Percentiles rank a stretch among this genome's conserved stretches.
Conservation (phyloP, 2,113 vertebrate genomes). For the Paratilapia polleni region DNA sequence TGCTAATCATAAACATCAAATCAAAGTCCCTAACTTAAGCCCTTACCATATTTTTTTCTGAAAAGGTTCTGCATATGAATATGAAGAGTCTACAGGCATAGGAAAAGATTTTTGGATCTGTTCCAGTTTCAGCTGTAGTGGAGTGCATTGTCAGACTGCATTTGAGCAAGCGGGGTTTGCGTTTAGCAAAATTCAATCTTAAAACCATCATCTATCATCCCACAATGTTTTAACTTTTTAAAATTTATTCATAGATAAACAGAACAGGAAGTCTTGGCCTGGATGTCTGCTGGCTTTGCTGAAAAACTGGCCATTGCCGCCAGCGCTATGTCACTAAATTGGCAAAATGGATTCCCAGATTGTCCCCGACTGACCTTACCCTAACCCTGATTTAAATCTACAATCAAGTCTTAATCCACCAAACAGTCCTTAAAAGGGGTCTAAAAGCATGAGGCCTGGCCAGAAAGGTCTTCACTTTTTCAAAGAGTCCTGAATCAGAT, state of each 20-base stretch:
- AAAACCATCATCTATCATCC: background rate
- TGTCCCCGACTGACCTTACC: too few relatives aligned
- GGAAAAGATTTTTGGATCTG: background rate
- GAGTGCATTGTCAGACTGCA: background rate
- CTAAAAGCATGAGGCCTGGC: background rate
- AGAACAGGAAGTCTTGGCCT: background rate
- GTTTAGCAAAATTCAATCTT: background rate
- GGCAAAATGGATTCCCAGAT: background rate
- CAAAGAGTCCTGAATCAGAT: background rate
- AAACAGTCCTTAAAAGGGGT: background rate
- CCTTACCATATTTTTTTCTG: background rate
- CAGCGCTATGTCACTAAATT: background rate
- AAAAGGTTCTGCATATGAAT: too few relatives aligned
- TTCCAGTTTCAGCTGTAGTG: background rate
- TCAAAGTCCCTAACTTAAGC: background rate
- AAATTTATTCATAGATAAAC: background rate
- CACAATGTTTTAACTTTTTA: background rate
- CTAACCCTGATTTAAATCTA: background rate
- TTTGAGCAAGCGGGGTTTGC: background rate
- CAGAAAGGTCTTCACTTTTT: background rate
- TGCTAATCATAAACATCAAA: background rate
- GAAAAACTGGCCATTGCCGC: background rate
- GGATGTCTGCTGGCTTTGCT: background rate
- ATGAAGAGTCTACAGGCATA: background rate
- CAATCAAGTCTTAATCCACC: background rate